Conservation (phyloP, 2,888 invertebrate species). For the Scelioninae gen. 1 region DNA sequence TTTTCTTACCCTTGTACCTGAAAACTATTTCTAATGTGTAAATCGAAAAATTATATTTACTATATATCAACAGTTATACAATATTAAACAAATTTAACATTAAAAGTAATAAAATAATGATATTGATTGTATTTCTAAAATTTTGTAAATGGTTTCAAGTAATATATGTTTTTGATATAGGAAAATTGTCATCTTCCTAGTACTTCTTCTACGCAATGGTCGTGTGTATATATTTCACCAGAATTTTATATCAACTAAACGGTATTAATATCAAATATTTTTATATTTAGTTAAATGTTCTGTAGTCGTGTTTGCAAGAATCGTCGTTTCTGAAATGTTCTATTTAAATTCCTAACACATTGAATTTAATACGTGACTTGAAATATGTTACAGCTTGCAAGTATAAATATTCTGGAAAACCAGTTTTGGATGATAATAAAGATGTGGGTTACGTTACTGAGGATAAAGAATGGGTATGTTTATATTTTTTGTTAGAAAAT, state of each 20-base stretch:
- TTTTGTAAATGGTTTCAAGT: neutral
- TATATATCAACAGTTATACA: too few species aligned
- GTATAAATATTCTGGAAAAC: conserved; percentile 56
- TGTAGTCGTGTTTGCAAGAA: neutral
- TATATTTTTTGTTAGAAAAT: too few species aligned
- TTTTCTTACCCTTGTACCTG: neutral
- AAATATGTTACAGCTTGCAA: conserved; percentile 60
- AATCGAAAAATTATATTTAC: too few species aligned
- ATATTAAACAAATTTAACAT: too few species aligned
- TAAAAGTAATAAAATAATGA: neutral
- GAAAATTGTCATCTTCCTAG: neutral
- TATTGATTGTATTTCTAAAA: neutral
- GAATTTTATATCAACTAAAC: neutral
- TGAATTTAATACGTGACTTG: conserved; percentile 15
- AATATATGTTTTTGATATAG: neutral
- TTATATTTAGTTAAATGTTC: neutral
- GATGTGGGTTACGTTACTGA: conserved; percentile 56
- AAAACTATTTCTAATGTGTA: too few species aligned
- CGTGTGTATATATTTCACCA: conserved; percentile 17
- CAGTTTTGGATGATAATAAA: conserved; percentile 46
- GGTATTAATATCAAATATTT: neutral
- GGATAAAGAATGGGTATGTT: conserved; percentile 58
- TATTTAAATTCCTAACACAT: neutral
- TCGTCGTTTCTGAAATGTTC: neutral
- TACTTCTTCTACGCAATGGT: neutral